These are phyloP conservation scores for Bombus huntii DNA, from an alignment of 1,140 invertebrate genomes.

Conservation along the genomic window DNA sequence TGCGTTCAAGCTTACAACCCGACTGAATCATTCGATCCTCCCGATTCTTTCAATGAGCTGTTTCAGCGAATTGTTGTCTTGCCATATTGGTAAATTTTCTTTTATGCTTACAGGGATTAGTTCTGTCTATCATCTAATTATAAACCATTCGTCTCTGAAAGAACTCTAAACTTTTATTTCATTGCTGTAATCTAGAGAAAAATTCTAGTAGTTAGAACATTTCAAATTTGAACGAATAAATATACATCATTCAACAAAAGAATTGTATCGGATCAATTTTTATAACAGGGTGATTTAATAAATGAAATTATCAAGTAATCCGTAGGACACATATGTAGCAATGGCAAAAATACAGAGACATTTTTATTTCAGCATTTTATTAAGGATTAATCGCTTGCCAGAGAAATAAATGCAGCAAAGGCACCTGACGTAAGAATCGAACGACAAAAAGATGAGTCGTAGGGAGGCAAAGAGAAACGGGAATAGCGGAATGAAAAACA, in stretches of 20 bases:
- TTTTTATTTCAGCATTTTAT: not conserved
- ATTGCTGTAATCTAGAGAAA: no score
- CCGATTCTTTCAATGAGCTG: not conserved
- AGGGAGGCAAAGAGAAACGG: not conserved
- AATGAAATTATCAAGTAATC: no score
- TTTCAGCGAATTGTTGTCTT: no score
- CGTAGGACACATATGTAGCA: not conserved
- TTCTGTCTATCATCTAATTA: no score
- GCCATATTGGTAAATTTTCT: not conserved
- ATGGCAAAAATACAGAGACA: not conserved
- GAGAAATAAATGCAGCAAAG: not conserved
- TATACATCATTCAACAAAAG: no score
- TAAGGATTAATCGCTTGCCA: not conserved
- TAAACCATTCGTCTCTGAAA: no score
- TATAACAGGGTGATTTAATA: no score
- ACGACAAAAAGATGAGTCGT: not conserved
- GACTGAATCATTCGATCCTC: not conserved
- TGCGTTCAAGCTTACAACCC: not conserved
- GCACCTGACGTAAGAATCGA: not conserved
- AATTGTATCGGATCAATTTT: no score
- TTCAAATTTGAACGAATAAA: no score
- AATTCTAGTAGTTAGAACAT: no score
- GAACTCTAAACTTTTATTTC: no score
- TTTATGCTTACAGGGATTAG: not conserved
- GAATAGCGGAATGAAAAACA: constrained; percentile 32